These are phyloP conservation scores for Epizoanthus stellaris DNA, from an alignment of 92 coral and sea anemone species.

Conservation along the genomic window DNA sequence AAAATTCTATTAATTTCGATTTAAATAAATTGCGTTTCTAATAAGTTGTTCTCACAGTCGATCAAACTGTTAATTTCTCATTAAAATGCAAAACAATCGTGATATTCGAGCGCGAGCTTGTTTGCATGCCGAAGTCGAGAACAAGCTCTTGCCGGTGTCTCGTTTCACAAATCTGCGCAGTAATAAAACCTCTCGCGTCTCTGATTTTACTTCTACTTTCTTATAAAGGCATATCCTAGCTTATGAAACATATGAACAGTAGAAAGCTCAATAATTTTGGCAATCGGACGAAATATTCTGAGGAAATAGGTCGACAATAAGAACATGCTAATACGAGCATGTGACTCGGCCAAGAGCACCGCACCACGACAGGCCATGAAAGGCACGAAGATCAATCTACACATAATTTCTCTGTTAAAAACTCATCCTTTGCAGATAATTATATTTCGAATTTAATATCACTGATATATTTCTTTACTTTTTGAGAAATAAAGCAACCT, in stretches of 20 bases:
- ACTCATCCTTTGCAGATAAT: not conserved
- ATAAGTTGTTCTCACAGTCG: not conserved
- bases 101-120: conserved; percentile 4
- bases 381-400: not conserved
- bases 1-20: not conserved
- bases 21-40: not conserved
- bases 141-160: conserved; percentile 25
- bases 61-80: not conserved
- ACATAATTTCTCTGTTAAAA: not conserved
- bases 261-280: not conserved
- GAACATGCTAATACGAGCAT: conserved; percentile 21
- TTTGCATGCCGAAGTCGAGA: conserved; percentile 50
- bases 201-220: not conserved
- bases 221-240: not conserved
- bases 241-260: not conserved
- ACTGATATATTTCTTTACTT: not conserved
- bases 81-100: conserved; percentile 15
- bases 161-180: conserved; percentile 18
- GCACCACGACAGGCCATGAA: not conserved
- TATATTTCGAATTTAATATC: not conserved
- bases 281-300: not conserved
- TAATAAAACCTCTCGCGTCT: not conserved
- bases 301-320: conserved; percentile 11
- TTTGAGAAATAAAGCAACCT: conserved; percentile 16
- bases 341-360: conserved; percentile 1